Percentiles rank a stretch among this genome's conserved stretches.
These are phyloP conservation scores for Nemopilema nomurai DNA, from an alignment of 30 jellyfish, hydroid and myxozoan genomes.

Conservation along the genomic window DNA sequence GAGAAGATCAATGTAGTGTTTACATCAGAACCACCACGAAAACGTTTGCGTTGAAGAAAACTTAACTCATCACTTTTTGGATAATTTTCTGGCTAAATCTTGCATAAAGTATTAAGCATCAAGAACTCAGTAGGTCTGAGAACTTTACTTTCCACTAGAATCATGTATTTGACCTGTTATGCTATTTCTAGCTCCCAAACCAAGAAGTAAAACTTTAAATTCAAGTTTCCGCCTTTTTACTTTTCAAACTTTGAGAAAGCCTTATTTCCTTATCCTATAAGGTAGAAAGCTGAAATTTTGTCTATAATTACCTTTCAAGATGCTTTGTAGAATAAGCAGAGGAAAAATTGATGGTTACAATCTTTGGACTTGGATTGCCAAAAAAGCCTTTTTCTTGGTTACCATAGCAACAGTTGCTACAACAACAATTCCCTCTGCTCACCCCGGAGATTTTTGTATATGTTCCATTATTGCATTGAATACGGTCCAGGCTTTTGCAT, in stretches of 20 bases:
- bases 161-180: not conserved
- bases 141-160: not conserved
- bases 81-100: not conserved
- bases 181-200: not conserved
- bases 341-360: not conserved
- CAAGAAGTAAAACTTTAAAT: not conserved
- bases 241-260: not conserved
- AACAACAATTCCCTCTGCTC: not conserved
- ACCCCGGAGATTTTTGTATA: not conserved
- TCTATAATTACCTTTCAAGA: not conserved
- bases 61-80: not conserved
- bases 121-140: not conserved
- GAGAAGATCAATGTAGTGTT: not conserved
- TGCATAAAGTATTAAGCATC: not conserved
- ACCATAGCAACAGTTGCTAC: not conserved
- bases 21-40: not conserved
- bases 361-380: not conserved
- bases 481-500: not conserved
- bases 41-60: not conserved
- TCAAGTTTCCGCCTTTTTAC: not conserved
- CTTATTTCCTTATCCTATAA: not conserved
- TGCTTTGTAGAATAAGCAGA: not conserved
- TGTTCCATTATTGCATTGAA: not conserved
- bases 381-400: not conserved
- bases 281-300: not conserved